A percentile compares a stretch with the other conserved stretches of the same genome.
Conservation (phyloP, 2,888 invertebrate species). For the Nomada fucata region DNA sequence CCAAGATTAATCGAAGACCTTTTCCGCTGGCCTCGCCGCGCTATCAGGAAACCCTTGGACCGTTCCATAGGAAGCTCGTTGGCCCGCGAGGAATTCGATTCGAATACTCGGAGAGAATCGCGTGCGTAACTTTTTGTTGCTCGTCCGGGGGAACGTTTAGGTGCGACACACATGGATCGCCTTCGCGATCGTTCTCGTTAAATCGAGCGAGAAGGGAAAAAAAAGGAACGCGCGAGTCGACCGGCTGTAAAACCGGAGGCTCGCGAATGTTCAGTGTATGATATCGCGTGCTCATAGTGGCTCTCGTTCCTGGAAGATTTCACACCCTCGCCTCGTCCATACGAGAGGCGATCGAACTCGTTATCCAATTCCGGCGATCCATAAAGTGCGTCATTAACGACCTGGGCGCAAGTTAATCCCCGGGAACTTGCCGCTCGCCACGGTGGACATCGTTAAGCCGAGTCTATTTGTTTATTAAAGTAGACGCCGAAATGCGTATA, state of each 20-base stretch:
- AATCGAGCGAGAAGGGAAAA: neutral
- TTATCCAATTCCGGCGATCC: slow-evolving; percentile 32
- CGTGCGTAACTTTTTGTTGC: slow-evolving; percentile 1
- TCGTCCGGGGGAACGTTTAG: neutral
- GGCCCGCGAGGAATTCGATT: slow-evolving; percentile 46
- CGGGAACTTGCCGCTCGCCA: neutral
- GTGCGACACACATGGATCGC: slow-evolving; percentile 12
- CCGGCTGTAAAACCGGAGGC: neutral
- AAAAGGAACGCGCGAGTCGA: neutral
- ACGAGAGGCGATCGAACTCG: slow-evolving; percentile 13
- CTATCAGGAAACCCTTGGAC: slow-evolving; percentile 30
- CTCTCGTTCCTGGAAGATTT: neutral
- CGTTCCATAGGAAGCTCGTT: slow-evolving; percentile 33
- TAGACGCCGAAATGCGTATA: neutral
- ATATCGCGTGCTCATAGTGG: neutral
- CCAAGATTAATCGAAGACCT: slow-evolving; percentile 63
- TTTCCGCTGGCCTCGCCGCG: slow-evolving; percentile 32
- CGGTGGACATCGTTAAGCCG: neutral
- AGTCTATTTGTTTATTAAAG: neutral
- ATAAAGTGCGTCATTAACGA: slow-evolving; percentile 26
- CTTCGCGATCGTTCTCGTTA: slow-evolving; percentile 15
- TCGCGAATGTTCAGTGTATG: slow-evolving; percentile 6
- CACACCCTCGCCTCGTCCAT: slow-evolving; percentile 3
- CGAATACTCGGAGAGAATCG: neutral
- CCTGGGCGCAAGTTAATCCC: slow-evolving; percentile 1